Conservation (phyloP, 2,797 vertebrate genomes). For the Chiropotes sagulatus region DNA sequence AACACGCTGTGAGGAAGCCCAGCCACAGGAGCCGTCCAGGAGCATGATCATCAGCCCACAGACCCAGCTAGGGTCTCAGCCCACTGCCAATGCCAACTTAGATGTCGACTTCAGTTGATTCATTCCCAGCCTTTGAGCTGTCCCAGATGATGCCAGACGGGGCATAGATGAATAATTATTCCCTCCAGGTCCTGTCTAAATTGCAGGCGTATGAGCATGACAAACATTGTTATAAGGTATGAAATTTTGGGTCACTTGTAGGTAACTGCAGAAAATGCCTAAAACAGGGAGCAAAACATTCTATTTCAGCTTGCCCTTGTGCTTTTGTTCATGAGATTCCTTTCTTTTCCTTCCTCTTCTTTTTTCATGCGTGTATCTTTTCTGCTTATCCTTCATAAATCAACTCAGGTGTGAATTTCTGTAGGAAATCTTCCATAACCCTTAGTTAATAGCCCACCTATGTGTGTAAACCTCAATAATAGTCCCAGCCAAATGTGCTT, state of each 20-base stretch:
- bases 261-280: not conserved
- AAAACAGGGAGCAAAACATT: not conserved
- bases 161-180: not conserved
- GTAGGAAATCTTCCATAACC: not conserved
- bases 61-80: not conserved
- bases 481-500: not conserved
- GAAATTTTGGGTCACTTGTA: not conserved
- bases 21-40: not conserved
- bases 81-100: not conserved
- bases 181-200: not conserved
- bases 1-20: not conserved
- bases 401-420: not conserved
- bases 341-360: not conserved
- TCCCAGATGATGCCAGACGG: not conserved
- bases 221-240: not conserved
- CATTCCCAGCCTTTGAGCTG: not conserved
- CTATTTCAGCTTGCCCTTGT: constrained; percentile 9
- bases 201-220: not conserved
- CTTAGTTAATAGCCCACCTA: not conserved
- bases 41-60: not conserved
- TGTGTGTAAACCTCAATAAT: not conserved
- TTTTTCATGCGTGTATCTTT: not conserved
- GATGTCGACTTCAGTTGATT: not conserved
- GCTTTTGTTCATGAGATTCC: not conserved
- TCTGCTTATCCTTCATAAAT: not conserved